These are phyloP conservation scores for Noctua janthina DNA, from an alignment of 2,888 invertebrate species.

Conservation along the genomic window DNA sequence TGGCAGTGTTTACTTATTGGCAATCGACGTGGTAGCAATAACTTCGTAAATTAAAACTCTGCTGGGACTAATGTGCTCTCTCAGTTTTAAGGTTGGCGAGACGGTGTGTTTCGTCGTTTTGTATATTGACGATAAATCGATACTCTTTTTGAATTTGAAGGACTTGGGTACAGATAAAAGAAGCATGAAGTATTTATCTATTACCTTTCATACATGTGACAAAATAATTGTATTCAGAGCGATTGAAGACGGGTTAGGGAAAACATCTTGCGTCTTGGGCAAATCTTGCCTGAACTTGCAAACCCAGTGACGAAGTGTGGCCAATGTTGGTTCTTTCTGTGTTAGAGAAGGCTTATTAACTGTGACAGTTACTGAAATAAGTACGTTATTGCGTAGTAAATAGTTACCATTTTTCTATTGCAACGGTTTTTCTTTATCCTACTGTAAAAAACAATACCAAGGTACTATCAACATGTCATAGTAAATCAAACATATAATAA, in stretches of 20 bases:
- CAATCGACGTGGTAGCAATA: slow-evolving; percentile 83
- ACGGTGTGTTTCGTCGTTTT: slow-evolving; percentile 48
- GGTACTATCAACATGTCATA: neutral
- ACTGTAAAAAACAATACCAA: neutral
- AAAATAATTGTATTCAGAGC: neutral
- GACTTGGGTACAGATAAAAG: neutral
- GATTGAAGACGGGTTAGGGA: neutral
- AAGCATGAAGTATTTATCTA: neutral
- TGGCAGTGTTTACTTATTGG: slow-evolving; percentile 86
- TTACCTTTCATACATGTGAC: neutral
- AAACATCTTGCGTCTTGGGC: neutral
- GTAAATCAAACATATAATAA: slow-evolving; percentile 28
- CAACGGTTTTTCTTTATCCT: neutral
- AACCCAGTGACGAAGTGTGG: neutral
- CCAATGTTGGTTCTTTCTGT: neutral
- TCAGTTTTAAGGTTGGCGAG: slow-evolving; percentile 64
- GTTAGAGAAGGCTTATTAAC: neutral
- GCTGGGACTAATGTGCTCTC: slow-evolving; percentile 74
- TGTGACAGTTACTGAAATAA: neutral
- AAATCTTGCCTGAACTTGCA: neutral
- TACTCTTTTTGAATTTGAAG: slow-evolving; percentile 27
- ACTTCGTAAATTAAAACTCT: slow-evolving; percentile 84
- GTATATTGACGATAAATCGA: slow-evolving; percentile 53
- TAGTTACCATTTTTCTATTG: neutral
- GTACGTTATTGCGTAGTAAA: neutral